Evolutionary conservation across 1,140 invertebrate species (phyloP).

Genomic region (Zaprionus nigranus): DNA sequence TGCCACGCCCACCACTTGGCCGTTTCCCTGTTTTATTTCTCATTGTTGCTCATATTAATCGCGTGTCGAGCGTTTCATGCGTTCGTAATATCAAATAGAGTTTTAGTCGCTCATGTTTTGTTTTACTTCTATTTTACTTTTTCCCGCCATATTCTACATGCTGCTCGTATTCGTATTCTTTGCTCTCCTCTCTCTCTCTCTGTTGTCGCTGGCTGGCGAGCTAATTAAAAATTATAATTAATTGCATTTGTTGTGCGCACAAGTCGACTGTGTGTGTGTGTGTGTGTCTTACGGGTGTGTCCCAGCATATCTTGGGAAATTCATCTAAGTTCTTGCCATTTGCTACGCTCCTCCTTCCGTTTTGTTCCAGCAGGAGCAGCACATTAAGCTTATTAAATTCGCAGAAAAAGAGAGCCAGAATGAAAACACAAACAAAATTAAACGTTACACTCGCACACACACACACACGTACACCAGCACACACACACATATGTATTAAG

Average conservation of each 20-base stretch:
- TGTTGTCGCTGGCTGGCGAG: constrained; percentile 53
- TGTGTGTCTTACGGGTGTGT: constrained; percentile 69
- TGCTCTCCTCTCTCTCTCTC: constrained; percentile 34
- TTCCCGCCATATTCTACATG: constrained; percentile 6
- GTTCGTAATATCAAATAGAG: constrained; percentile 71
- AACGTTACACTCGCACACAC: constrained; percentile 29
- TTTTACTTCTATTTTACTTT: background rate
- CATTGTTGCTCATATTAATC: constrained; percentile 56
- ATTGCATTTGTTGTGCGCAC: constrained; percentile 76
- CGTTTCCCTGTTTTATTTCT: constrained; percentile 18
- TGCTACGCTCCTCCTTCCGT: constrained; percentile 16
- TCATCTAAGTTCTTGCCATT: constrained; percentile 72
- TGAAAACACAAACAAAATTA: constrained; percentile 31
- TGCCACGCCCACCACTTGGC: constrained; percentile 38
- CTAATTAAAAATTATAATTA: constrained; percentile 83
- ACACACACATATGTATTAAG: constrained; percentile 67
- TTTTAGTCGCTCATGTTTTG: constrained; percentile 61
- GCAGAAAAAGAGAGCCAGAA: constrained; percentile 30
- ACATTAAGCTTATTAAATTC: constrained; percentile 82
- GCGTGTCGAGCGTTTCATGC: constrained; percentile 76
- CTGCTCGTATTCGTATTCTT: constrained; percentile 39
- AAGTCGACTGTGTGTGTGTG: constrained; percentile 42
- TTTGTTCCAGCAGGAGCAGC: constrained; percentile 47
- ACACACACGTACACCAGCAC: constrained; percentile 35
- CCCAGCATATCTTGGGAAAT: constrained; percentile 80